Base-by-base conservation (phyloP, 2,888 invertebrate genomes). In the Proisotoma minuta region DNA sequence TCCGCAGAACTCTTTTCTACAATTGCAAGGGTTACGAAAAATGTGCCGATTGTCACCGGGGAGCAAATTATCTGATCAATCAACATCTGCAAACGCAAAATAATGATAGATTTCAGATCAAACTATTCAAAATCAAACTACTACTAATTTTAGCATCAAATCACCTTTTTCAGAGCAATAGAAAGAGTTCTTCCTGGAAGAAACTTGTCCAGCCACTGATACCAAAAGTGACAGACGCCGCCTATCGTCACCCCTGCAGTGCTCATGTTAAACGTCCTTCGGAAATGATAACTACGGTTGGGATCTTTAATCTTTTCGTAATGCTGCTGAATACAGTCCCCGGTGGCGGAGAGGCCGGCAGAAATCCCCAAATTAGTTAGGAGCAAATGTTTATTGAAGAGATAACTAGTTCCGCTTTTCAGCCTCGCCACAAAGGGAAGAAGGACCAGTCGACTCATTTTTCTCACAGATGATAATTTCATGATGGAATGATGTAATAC, bases 31-130 rank as follows among this genome's bases (percentile, higher is more conserved):
- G 89, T 87, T 10, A 85, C 77, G 77, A 94, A 90, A 77, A 92
- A 91, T 2, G 85, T 83, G 5, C 84, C 77, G 62, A 94, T 89
- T 66, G 86, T 84, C 5, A 91, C 69, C 0, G 94, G 94, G 1
- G 93, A 91, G 75, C 88, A 89, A 47, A 94, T 78, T 57, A 88
- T 75, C 78, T 94, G 94, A 78, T 95, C 95, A 26, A 89, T 76
- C 1, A 89, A 54, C 47, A 94, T 70, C 72, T 73, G 40, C 23
- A 61, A 40, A 59, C n/a, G 15, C 10, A 22, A 3, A 29, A 27
- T 47, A 56, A 15, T 5, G 24, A 18, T 28, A 8, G n/a, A 24
- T 78, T 50, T 50, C 12, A 18, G 10, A 48, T 18, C 23, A 43
- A 24, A 57, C 10, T 39, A 39, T 10, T 39, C 3, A 22, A 56